Evolutionary conservation across 2,888 invertebrate genomes (phyloP).

Genomic region (Lasioglossum pauxillum): DNA sequence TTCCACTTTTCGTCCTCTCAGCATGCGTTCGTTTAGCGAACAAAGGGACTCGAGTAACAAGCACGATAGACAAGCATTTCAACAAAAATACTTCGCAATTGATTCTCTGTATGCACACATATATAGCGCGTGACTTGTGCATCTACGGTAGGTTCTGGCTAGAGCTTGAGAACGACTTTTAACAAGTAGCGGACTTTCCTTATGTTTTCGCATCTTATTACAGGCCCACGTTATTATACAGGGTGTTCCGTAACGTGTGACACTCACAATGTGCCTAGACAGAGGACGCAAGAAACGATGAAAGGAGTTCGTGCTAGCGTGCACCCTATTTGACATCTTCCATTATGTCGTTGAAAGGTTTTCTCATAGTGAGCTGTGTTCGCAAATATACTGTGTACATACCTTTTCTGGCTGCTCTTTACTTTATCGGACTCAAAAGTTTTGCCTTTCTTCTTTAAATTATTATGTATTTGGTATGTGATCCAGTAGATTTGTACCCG

Average conservation of each 20-base stretch:
- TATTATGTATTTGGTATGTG: too few species aligned
- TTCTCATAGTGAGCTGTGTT: background rate
- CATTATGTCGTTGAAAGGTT: background rate
- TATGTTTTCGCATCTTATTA: constrained; percentile 54
- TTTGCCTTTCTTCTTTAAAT: too few species aligned
- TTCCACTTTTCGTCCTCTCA: constrained; percentile 23
- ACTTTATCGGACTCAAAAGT: too few species aligned
- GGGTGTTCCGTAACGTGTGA: background rate
- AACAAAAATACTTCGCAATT: constrained; percentile 28
- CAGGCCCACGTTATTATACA: constrained; percentile 35
- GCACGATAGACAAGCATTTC: constrained; percentile 47
- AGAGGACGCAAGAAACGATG: background rate
- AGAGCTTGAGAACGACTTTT: constrained; percentile 48
- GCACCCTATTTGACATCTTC: background rate
- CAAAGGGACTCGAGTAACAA: constrained; percentile 32
- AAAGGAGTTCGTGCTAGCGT: background rate
- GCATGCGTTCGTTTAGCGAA: constrained; percentile 46
- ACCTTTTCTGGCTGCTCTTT: too few species aligned
- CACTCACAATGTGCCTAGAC: background rate
- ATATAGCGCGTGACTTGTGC: constrained; percentile 21
- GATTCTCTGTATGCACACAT: constrained; percentile 21
- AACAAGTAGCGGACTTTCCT: constrained; percentile 35
- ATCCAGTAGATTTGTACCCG: too few species aligned
- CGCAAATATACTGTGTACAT: too few species aligned
- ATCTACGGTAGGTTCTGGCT: constrained; percentile 49